These are phyloP conservation scores for Drosophila dives DNA, from an alignment of 2,888 invertebrate species.

Conservation along the genomic window DNA sequence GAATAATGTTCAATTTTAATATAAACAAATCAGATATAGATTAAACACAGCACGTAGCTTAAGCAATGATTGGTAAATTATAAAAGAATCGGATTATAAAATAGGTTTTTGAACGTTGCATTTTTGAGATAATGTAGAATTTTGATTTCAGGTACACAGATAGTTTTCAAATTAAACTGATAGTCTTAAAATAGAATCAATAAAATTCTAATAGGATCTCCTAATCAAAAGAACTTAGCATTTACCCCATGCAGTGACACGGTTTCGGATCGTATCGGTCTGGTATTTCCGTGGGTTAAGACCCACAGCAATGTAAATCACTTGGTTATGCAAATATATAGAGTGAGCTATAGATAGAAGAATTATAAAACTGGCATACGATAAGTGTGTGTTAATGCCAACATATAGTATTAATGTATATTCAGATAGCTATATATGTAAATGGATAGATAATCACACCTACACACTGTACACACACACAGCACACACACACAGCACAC, in stretches of 20 bases:
- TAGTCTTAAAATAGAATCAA: neutral
- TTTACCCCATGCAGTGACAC: slow-evolving; percentile 50
- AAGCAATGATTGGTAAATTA: neutral
- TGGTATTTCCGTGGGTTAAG: slow-evolving; percentile 54
- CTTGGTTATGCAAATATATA: slow-evolving; percentile 73
- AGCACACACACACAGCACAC: slow-evolving; percentile 56
- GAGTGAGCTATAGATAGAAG: slow-evolving; percentile 20
- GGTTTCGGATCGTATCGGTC: slow-evolving; percentile 31
- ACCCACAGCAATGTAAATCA: slow-evolving; percentile 63
- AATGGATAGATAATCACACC: slow-evolving; percentile 59
- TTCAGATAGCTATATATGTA: neutral
- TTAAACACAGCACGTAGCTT: neutral
- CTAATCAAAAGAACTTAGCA: neutral
- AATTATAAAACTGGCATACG: slow-evolving; percentile 19
- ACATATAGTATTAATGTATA: slow-evolving; percentile 3
- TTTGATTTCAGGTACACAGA: neutral
- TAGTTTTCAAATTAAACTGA: neutral
- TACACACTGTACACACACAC: slow-evolving; percentile 61
- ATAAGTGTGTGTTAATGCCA: slow-evolving; percentile 38
- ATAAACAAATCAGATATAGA: neutral
- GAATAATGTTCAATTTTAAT: neutral
- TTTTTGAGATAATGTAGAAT: neutral
- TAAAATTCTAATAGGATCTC: neutral
- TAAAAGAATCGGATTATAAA: neutral
- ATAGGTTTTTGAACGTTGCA: neutral